Evolutionary conservation across 2,888 invertebrate genomes (phyloP).

Genomic region (Pyrrhosoma nymphula): DNA sequence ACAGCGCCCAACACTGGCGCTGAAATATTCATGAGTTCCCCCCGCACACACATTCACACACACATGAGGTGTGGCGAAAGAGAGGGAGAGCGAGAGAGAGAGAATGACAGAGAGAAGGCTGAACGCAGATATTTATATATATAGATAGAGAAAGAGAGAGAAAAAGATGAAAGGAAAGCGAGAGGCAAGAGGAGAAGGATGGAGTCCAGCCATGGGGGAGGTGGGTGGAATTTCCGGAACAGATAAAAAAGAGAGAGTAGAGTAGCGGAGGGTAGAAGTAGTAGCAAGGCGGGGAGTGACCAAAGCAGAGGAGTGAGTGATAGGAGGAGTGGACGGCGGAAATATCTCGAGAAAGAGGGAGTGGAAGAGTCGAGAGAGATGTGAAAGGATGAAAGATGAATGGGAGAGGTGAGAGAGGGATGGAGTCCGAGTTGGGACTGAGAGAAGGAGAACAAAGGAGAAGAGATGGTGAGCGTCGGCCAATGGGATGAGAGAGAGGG

Average conservation of each 20-base stretch:
- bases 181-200: neutral
- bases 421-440: too few species aligned
- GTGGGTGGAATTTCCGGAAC: neutral
- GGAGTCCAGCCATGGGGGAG: neutral
- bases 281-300: neutral
- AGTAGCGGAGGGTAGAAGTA: neutral
- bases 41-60: neutral
- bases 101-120: neutral
- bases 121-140: neutral
- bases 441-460: too few species aligned
- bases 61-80: neutral
- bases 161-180: neutral
- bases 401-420: too few species aligned
- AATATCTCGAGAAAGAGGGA: neutral
- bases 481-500: too few species aligned
- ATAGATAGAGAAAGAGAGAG: neutral
- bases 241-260: neutral
- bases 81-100: neutral
- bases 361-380: neutral
- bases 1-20: neutral
- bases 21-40: conserved; percentile 37
- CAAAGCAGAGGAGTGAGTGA: neutral
- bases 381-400: neutral
- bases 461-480: too few species aligned
- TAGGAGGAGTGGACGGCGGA: too few species aligned